These are phyloP conservation scores for Pammene fasciana DNA, from an alignment of 2,888 invertebrate genomes.

Conservation along the genomic window DNA sequence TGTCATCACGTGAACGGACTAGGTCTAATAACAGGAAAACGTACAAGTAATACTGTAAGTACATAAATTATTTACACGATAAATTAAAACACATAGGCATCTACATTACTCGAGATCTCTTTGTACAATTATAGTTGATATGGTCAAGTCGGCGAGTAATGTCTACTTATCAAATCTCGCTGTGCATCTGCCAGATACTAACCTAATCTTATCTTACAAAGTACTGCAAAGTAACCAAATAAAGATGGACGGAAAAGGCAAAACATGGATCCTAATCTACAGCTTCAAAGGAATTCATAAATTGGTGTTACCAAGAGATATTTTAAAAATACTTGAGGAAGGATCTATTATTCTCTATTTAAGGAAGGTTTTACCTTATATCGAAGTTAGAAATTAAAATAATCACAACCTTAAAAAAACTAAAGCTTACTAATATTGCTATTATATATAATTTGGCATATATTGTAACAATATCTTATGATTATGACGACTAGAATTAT, in stretches of 20 bases:
- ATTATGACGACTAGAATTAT: conserved; percentile 25
- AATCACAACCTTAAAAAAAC: conserved; percentile 69
- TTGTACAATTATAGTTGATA: conserved; percentile 54
- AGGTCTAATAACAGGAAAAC: conserved; percentile 4
- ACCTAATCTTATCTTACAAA: conserved; percentile 30
- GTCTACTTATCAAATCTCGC: conserved; percentile 77
- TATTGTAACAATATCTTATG: conserved; percentile 41
- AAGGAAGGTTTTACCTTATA: conserved; percentile 38
- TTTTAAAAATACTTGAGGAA: conserved; percentile 7
- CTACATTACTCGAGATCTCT: conserved; percentile 48
- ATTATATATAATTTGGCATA: conserved; percentile 54
- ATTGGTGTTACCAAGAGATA: conserved; percentile 31
- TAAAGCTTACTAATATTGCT: conserved; percentile 53
- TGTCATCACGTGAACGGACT: background rate
- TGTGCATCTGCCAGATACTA: conserved; percentile 53
- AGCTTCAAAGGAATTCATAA: conserved; percentile 7
- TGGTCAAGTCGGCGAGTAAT: conserved; percentile 60
- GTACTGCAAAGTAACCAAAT: conserved; percentile 34
- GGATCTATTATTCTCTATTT: too few species aligned
- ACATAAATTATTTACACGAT: conserved; percentile 32
- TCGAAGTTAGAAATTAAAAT: conserved; percentile 50
- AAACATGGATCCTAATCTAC: conserved; percentile 25
- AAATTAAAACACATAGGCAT: conserved; percentile 20
- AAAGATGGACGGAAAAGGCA: conserved; percentile 41
- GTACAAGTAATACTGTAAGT: conserved; percentile 21